Evolutionary conservation across 2,113 vertebrate species (phyloP), one percentile per base, ranked within the genome.

Genomic region (Actinemys pallida): DNA sequence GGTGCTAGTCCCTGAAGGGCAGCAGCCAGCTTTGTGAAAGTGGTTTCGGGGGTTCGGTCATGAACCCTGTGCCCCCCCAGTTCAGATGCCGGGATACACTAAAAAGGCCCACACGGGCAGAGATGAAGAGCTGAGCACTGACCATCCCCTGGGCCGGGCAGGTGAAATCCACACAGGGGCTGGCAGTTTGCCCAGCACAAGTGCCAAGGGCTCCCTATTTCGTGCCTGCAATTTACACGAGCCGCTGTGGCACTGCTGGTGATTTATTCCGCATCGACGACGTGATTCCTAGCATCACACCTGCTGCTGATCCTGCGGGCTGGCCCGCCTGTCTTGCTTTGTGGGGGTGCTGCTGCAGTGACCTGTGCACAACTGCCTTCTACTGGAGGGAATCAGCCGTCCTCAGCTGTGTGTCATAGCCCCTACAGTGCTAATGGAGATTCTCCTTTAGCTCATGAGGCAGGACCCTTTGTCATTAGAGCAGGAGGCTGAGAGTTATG

Each of bases 251-350:
- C n/a, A 22, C 19, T 20, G 65, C 16, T 39, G 8, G 19, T 10
- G 17, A 19, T 20, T 22, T 39, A 39, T 39, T 11, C 19, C 10
- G 19, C 5, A 0, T n/a, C 19, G 4, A 22, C 9, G 7, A 39
- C 2, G 16, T 4, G 19, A 20, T 72, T 19, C n/a, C n/a, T 39
- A 39, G 65, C 5, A 2, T 39, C 35, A 39, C 19, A 8, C n/a
- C 22, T 7, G 13, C 8, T 35, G 62, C 31, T 35, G 31, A 65
- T 65, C 13, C 3, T 69, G 35, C 17, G 8, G 62, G 35, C 35
- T 69, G 62, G 59, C 29, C 27, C 5, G 1, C 59, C 59, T 31
- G 12, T 6, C 31, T 65, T n/a, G 31, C 31, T 65, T 65, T 65
- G 62, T 9, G 31, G 62, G 62, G 17, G 16, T 16, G 62, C 35